Evolutionary conservation across 2,888 invertebrate genomes (phyloP), one percentile per base, ranked within the genome.

Genomic region (Metellina segmentata): DNA sequence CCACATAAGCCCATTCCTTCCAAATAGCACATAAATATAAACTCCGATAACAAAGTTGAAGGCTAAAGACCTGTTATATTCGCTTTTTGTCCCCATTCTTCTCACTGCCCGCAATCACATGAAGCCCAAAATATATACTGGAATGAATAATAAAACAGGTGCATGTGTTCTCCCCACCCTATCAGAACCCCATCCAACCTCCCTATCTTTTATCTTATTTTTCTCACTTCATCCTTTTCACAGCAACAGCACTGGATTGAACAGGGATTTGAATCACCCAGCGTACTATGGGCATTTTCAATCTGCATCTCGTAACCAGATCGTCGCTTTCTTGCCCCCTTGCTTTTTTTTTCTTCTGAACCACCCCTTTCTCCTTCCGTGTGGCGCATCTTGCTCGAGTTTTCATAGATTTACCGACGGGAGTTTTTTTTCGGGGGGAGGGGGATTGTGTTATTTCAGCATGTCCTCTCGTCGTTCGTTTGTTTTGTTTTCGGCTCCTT

Each of bases 71-170:
- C 11, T 16, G 61, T 16, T 61, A 61, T 61, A 61, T 61, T 16
- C 16, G 13, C 61, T 16, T 1, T 61, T 16, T 85, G 48, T 51
- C 19, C 53, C 48, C 75, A 13, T 13, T 16, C 72, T 13, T 48
- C 74, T 74, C 7, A 61, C 75, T 49, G 8, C 48, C 20, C 51
- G 53, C 81, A 88, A 74, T 81, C 81, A 75, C 51, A 16, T 20
- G 75, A 79, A 79, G 79, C 51, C 87, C 71, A 71, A 81, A 82
- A 87, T 69, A 53, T 70, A 78, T 70, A 49, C 75, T 7, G 49
- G 85, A 78, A 81, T 88, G 75, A 88, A 88, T 88, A 88, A 88
- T 88, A 88, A 81, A 88, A 81, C 19, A 81, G 81, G 74, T n/a
- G 20, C 81, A 13, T 11, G 7, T 19, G 49, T 19, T 49, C 52